Evolutionary conservation across 2,797 vertebrate species (phyloP), one percentile per base, ranked within the genome.

Genomic region (Halcyon leucocephala): DNA sequence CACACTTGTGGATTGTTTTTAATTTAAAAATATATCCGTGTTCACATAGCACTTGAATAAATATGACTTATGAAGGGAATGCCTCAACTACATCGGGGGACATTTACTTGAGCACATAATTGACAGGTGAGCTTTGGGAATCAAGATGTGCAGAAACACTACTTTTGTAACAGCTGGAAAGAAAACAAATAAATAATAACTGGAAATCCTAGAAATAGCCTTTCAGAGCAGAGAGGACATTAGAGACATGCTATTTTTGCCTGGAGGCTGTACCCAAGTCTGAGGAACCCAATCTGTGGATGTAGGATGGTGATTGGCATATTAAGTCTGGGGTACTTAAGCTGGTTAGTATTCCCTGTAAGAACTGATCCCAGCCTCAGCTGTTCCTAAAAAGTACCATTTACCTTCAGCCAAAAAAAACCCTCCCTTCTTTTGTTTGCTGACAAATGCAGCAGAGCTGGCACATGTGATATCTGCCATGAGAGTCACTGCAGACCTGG

Each of bases 401-500:
- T 77, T 58, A 54, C 19, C 18, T 42, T n/a, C 21, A 29, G 2
- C 35, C 37, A 55, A 58, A 21, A 55, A 71, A 72, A 35, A 4
- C 6, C 19, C 26, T 64, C 33, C 20, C 21, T 73, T 13, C 28
- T 90, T 42, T 64, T 35, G 14, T 52, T 58, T 67, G 49, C 41
- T 79, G 62, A 42, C 74, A 82, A 77, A 71, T 8, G 19, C 52
- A 31, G 52, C 1, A 74, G 41, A 72, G 41, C 64, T 76, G 54
- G 67, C 54, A 61, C 4, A 1, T 8, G 26, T 18, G 73, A 31
- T 26, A 35, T 35, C 49, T 67, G 39, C 61, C 73, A 52, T 7
- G n/a, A 84, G 54, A 66, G 55, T 4, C 66, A 20, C 62, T 44
- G n/a, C 44, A 64, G 44, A n/a, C 5, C 37, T 0, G 0, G 10